phyloP scores from a whole-genome alignment of 2,113 vertebrate species.

The Gymnocephalus cernua region DNA sequence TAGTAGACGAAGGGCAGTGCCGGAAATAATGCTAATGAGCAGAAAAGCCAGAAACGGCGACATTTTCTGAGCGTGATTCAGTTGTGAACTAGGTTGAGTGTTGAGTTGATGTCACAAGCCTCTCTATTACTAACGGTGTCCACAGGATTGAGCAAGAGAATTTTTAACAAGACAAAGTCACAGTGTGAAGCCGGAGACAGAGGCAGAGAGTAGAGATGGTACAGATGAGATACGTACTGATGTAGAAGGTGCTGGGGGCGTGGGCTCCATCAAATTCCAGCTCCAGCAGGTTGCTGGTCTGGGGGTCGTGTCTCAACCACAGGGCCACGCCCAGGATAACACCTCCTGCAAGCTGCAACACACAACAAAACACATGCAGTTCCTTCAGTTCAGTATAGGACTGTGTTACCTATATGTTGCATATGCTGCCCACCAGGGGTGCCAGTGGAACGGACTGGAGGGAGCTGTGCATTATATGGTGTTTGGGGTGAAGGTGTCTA shows the following conservation, averaged over 20 bases:
- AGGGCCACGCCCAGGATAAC: slow-evolving; percentile 97
- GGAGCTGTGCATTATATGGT: no score
- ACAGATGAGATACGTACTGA: slow-evolving; percentile 85
- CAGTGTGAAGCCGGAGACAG: neutral
- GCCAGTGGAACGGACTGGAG: no score
- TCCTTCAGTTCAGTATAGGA: neutral
- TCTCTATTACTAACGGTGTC: neutral
- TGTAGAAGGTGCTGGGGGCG: slow-evolving; percentile 93
- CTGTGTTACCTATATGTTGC: no score
- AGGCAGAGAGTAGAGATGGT: neutral
- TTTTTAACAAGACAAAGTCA: neutral
- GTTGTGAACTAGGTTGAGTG: neutral
- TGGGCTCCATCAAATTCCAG: slow-evolving; percentile 84
- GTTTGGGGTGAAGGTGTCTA: no score
- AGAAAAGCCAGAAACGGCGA: neutral
- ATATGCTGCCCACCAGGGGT: no score
- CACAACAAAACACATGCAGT: slow-evolving; percentile 22
- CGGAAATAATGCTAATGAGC: slow-evolving; percentile 14
- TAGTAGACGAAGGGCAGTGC: neutral
- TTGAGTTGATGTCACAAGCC: neutral
- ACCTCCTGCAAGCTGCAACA: slow-evolving; percentile 90
- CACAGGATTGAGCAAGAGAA: neutral
- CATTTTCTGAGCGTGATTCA: neutral
- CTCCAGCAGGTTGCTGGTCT: slow-evolving; percentile 91
- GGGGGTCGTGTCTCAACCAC: slow-evolving; percentile 93